phyloP scores from a whole-genome alignment of 2,113 vertebrate species.

The Emberiza fucata region DNA sequence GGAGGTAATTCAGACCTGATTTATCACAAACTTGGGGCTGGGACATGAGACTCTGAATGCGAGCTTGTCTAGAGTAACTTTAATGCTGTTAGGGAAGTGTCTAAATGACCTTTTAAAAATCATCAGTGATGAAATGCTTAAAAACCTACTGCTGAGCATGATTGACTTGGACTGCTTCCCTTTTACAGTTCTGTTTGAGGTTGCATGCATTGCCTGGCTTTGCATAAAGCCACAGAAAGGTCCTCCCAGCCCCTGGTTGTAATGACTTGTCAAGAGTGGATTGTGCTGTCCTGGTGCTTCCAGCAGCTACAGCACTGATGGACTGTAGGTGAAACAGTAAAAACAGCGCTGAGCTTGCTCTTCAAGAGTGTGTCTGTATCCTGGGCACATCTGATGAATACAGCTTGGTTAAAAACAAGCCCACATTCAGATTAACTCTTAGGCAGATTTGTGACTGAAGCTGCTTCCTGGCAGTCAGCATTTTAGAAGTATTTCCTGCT shows the following conservation, averaged over 20 bases:
- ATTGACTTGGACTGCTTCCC: neutral
- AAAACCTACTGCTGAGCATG: neutral
- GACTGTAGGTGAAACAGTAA: neutral
- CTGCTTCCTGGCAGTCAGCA: neutral
- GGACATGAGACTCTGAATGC: neutral
- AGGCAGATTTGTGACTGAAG: neutral
- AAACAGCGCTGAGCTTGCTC: neutral
- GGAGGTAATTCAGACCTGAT: neutral
- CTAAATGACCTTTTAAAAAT: neutral
- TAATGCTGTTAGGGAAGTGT: neutral
- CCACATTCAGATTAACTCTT: neutral
- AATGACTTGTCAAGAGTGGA: neutral
- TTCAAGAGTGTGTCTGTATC: neutral
- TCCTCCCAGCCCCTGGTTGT: neutral
- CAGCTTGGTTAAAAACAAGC: neutral
- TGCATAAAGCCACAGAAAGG: neutral
- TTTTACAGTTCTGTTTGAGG: neutral
- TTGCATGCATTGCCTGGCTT: neutral
- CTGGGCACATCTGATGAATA: neutral
- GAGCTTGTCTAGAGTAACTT: neutral
- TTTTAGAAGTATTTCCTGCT: neutral
- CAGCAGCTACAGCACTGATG: neutral
- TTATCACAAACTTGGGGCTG: neutral
- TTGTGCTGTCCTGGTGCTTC: neutral
- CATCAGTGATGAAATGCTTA: neutral